Conservation (phyloP, 1,140 invertebrate genomes). For the Paraescarpia echinospica region DNA sequence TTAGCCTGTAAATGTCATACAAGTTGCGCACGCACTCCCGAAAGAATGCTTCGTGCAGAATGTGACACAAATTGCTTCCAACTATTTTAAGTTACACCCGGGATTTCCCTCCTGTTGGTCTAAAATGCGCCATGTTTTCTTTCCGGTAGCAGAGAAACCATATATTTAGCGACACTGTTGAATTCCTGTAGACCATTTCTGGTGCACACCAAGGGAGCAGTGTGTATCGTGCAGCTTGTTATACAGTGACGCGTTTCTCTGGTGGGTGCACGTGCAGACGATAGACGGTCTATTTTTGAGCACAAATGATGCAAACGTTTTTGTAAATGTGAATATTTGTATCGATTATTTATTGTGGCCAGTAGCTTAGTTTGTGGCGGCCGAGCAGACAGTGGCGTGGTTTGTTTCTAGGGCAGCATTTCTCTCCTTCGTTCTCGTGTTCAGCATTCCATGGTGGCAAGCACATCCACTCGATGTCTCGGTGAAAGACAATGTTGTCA, state of each 20-base stretch:
- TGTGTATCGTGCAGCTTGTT: neutral
- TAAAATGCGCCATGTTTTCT: neutral
- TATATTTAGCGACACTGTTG: neutral
- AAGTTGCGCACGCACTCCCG: neutral
- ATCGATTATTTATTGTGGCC: constrained; percentile 1
- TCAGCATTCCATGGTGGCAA: neutral
- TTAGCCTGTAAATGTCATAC: neutral
- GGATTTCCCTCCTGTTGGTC: neutral
- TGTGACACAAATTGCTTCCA: neutral
- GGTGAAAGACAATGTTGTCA: too few relatives aligned
- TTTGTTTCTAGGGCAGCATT: neutral
- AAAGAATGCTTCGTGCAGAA: neutral
- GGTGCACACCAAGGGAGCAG: neutral
- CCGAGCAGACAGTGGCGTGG: neutral
- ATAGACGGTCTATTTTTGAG: neutral
- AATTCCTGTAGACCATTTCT: neutral
- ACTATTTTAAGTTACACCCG: neutral
- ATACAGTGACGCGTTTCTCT: neutral
- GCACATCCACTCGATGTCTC: neutral
- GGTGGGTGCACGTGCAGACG: too few relatives aligned
- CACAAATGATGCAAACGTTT: constrained; percentile 5
- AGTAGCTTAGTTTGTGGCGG: neutral
- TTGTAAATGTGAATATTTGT: constrained; percentile 6
- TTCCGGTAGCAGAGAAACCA: neutral
- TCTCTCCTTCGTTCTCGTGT: neutral